Evolutionary conservation across 2,113 vertebrate genomes (phyloP).

Genomic region (Canis aureus): DNA sequence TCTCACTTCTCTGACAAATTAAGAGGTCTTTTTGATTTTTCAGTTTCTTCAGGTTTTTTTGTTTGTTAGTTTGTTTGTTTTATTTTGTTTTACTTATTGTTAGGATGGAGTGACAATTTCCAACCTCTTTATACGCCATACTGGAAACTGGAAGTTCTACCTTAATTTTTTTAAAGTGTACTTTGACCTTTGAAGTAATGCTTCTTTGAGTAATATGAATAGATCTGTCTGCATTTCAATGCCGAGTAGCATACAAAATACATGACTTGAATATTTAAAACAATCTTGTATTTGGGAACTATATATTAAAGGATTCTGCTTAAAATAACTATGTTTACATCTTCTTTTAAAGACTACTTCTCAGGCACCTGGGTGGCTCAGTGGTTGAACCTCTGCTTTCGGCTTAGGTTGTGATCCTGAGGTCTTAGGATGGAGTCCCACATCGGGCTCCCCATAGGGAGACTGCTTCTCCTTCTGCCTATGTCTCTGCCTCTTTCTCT

Average conservation of each 20-base stretch:
- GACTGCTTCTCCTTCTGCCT: too few species aligned
- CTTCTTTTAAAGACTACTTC: not conserved
- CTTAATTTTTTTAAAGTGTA: not conserved
- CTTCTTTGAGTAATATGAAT: not conserved
- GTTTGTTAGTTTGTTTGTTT: not conserved
- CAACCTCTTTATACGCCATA: not conserved
- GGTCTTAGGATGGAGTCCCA: too few species aligned
- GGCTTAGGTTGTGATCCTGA: too few species aligned
- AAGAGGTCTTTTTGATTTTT: not conserved
- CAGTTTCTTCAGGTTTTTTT: not conserved
- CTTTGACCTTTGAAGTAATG: not conserved
- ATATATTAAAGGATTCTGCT: not conserved
- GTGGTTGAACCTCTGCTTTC: too few species aligned
- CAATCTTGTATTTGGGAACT: not conserved
- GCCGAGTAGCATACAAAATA: not conserved
- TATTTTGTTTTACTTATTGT: not conserved
- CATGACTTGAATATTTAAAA: not conserved
- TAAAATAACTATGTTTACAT: not conserved
- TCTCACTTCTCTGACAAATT: not conserved
- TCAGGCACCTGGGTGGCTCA: not conserved
- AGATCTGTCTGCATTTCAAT: not conserved
- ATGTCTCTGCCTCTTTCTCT: too few species aligned
- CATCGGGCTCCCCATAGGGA: too few species aligned
- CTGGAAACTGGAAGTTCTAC: not conserved
- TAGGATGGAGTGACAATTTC: not conserved